A percentile compares a stretch with the other conserved stretches of the same genome.
Evolutionary conservation across 2,113 vertebrate species (phyloP).

Genomic region (Hydrolagus affinis): DNA sequence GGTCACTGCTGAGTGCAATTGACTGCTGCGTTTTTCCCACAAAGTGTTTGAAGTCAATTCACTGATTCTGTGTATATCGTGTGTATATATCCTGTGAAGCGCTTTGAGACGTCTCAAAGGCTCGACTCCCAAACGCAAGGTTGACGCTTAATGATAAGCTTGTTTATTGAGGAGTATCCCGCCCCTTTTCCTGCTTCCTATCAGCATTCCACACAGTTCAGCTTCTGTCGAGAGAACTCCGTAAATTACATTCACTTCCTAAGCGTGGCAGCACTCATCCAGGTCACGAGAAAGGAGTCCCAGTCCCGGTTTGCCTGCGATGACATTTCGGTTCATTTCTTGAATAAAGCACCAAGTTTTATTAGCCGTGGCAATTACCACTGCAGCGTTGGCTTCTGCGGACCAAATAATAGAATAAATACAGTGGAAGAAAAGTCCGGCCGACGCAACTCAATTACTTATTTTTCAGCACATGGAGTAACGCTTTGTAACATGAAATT

Average conservation of each 20-base stretch:
- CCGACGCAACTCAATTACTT: constrained; percentile 26
- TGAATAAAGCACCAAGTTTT: constrained; percentile 2
- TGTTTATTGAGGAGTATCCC: background rate
- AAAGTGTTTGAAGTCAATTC: too few relatives aligned
- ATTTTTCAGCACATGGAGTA: constrained; percentile 1
- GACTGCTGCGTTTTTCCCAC: too few relatives aligned
- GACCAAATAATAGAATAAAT: constrained; percentile 29
- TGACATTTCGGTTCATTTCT: constrained; percentile 10
- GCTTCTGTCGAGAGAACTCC: background rate
- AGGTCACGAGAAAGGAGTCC: background rate
- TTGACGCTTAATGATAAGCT: too few relatives aligned
- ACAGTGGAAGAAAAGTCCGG: constrained; percentile 2
- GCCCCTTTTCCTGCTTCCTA: background rate
- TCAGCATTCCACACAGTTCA: background rate
- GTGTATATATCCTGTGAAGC: too few relatives aligned
- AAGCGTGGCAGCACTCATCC: background rate
- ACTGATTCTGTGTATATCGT: too few relatives aligned
- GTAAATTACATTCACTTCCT: background rate
- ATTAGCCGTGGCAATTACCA: background rate
- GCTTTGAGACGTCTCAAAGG: too few relatives aligned
- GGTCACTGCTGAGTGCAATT: too few relatives aligned
- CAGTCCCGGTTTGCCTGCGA: background rate
- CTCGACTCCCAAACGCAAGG: too few relatives aligned
- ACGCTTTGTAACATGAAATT: constrained; percentile 30
- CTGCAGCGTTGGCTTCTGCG: background rate